Percentiles rank a stretch among this genome's conserved stretches.
phyloP scores from a whole-genome alignment of 2,888 invertebrate genomes.

The Aleiodes leptofemur region DNA sequence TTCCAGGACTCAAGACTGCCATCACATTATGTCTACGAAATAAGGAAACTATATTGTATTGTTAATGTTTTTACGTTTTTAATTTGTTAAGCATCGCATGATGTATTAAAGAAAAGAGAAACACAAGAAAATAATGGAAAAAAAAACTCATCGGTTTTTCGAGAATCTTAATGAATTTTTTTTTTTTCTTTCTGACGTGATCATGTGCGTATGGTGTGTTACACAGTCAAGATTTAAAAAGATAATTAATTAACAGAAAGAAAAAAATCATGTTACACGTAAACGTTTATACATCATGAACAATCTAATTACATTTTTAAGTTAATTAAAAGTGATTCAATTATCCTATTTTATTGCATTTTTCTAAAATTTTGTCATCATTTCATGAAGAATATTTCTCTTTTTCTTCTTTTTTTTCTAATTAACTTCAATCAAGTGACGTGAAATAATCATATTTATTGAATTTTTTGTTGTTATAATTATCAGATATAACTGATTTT shows the following conservation, averaged over 20 bases:
- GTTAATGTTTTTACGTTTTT: slow-evolving; percentile 74
- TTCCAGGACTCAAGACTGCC: slow-evolving; percentile 74
- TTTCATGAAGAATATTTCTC: neutral
- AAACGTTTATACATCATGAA: slow-evolving; percentile 21
- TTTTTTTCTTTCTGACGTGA: neutral
- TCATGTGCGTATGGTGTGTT: neutral
- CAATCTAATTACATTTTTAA: slow-evolving; percentile 22
- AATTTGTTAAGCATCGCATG: slow-evolving; percentile 71
- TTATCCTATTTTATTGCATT: slow-evolving; percentile 23
- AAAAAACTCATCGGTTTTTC: neutral
- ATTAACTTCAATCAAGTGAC: neutral
- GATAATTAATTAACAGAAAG: slow-evolving; percentile 12
- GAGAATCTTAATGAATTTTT: neutral
- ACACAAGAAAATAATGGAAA: slow-evolving; percentile 25
- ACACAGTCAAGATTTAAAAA: neutral
- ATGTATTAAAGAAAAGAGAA: slow-evolving; percentile 52
- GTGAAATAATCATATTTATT: no score
- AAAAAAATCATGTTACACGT: slow-evolving; percentile 29
- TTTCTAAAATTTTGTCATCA: slow-evolving; percentile 4
- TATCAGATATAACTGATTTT: neutral
- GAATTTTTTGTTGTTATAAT: neutral
- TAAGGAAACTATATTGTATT: slow-evolving; percentile 71
- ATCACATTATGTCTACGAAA: slow-evolving; percentile 69
- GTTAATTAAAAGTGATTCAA: slow-evolving; percentile 25
- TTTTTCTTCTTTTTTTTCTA: neutral